phyloP scores from a whole-genome alignment of 2,113 vertebrate species.

The Cottus gobio region DNA sequence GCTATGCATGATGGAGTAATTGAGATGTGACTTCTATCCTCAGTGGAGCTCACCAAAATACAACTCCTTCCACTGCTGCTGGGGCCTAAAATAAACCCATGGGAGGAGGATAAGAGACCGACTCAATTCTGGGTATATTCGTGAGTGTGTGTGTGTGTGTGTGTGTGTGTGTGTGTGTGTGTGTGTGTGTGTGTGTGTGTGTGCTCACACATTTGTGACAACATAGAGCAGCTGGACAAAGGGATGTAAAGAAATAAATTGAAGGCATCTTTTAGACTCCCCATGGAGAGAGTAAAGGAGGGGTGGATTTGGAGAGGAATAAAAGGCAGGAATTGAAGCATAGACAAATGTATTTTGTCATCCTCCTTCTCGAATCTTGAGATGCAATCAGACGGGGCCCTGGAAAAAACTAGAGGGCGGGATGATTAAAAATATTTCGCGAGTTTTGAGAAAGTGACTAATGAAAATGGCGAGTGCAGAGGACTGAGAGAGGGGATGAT shows the following conservation, averaged over 20 bases:
- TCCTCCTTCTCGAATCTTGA: constrained; percentile 31
- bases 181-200: constrained; percentile 25
- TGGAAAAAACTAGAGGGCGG: not conserved
- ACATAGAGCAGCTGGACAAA: constrained; percentile 61
- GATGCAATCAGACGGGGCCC: constrained; percentile 8
- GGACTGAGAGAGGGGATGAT: constrained; percentile 5
- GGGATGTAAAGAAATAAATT: constrained; percentile 67
- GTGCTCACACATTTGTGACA: constrained; percentile 5
- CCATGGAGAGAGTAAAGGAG: constrained; percentile 42
- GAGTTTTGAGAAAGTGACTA: constrained; percentile 20
- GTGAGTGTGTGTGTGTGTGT: not conserved
- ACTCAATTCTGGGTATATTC: constrained; percentile 3
- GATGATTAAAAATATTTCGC: constrained; percentile 19
- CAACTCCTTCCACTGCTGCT: constrained; percentile 24
- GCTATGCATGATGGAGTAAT: constrained; percentile 13
- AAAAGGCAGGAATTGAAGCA: constrained; percentile 10
- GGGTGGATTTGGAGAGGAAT: constrained; percentile 42
- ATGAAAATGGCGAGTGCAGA: constrained; percentile 1
- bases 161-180: constrained; percentile 15
- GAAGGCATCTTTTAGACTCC: constrained; percentile 47
- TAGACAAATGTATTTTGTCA: constrained; percentile 27
- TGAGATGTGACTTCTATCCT: constrained; percentile 37
- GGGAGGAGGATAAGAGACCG: constrained; percentile 46
- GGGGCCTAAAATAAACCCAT: constrained; percentile 48
- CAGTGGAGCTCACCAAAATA: constrained; percentile 29